Evolutionary conservation across 2,113 vertebrate genomes (phyloP).

Genomic region (Sorex fumeus): DNA sequence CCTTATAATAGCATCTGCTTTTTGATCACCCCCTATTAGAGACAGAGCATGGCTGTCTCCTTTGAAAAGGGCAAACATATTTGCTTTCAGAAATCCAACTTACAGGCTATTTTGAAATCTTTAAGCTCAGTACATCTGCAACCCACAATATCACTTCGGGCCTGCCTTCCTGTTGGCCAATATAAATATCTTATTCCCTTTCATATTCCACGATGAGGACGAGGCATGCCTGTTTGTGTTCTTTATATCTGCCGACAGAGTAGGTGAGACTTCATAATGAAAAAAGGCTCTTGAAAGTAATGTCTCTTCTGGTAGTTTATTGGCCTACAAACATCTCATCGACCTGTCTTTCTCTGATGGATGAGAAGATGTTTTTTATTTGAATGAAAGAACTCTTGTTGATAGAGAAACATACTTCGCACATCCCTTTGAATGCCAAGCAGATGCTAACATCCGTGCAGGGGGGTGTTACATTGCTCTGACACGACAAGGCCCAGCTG

Average conservation of each 20-base stretch:
- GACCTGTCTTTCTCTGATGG: background rate
- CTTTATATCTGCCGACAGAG: constrained; percentile 39
- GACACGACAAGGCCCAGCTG: background rate
- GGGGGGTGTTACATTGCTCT: background rate
- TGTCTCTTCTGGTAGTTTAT: constrained; percentile 61
- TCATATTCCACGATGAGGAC: constrained; percentile 12
- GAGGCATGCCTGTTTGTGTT: constrained; percentile 24
- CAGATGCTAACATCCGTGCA: background rate
- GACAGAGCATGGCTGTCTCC: constrained; percentile 25
- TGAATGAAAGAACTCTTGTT: constrained; percentile 54
- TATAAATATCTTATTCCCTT: constrained; percentile 17
- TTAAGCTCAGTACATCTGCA: constrained; percentile 36
- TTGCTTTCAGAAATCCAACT: constrained; percentile 60
- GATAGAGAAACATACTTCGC: constrained; percentile 33
- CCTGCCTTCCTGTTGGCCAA: constrained; percentile 20
- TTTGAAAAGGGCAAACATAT: constrained; percentile 58
- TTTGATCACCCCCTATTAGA: constrained; percentile 10
- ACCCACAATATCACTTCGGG: constrained; percentile 4
- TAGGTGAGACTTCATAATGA: constrained; percentile 39
- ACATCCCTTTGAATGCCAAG: constrained; percentile 42
- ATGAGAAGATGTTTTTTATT: constrained; percentile 63
- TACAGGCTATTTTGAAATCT: constrained; percentile 22
- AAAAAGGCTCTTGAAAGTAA: constrained; percentile 64
- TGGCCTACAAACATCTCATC: constrained; percentile 56
- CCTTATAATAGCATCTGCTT: background rate